These are phyloP conservation scores for Caenorhabditis brenneri DNA, from an alignment of 1,140 invertebrate species.

Conservation along the genomic window DNA sequence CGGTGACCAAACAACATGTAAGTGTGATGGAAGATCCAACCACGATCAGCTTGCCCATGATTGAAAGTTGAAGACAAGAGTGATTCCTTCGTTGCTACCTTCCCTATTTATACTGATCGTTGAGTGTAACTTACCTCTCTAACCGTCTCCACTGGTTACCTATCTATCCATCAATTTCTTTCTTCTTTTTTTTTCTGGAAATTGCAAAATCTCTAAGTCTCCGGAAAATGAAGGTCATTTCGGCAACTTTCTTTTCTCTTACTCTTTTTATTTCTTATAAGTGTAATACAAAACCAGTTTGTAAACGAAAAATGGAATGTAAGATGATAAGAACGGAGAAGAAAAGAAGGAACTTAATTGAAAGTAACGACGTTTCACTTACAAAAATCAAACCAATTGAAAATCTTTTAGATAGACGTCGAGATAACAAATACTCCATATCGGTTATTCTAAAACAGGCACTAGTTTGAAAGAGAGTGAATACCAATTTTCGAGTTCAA, in stretches of 20 bases:
- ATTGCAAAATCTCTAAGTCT: conserved; percentile 27
- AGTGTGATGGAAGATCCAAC: conserved; percentile 16
- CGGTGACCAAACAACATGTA: conserved; percentile 16
- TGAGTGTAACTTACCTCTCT: conserved; percentile 14
- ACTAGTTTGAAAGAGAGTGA: too few relatives aligned
- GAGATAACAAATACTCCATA: not conserved
- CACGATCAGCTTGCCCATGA: conserved; percentile 34
- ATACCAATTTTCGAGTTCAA: too few relatives aligned
- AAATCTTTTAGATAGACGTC: not conserved
- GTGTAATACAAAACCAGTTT: conserved; percentile 30
- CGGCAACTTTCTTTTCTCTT: not conserved
- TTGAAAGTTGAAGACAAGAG: conserved; percentile 37
- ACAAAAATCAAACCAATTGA: conserved; percentile 7
- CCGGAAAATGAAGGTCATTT: not conserved
- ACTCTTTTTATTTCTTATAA: not conserved
- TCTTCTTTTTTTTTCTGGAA: conserved; percentile 32
- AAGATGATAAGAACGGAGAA: conserved; percentile 17
- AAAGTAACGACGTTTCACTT: not conserved
- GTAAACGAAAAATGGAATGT: not conserved
- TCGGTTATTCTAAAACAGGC: too few relatives aligned
- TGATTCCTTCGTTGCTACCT: not conserved
- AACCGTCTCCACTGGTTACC: conserved; percentile 24
- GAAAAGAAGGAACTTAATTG: conserved; percentile 19
- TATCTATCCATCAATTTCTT: conserved; percentile 26
- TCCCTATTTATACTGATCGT: not conserved